Conservation (phyloP, 2,888 invertebrate species). For the Rotaria macrura region DNA sequence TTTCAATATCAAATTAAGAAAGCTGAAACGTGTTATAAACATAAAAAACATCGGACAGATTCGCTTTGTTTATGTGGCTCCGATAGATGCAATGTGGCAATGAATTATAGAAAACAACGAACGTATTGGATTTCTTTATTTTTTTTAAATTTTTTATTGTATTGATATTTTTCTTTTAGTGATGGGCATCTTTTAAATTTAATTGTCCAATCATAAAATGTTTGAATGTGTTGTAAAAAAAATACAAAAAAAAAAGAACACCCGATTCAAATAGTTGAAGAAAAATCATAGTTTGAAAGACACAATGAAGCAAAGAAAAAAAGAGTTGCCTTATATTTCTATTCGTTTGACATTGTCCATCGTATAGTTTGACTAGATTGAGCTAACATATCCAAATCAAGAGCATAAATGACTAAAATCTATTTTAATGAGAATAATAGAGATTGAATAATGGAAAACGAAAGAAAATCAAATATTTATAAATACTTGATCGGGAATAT, state of each 20-base stretch:
- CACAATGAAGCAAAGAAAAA: background rate
- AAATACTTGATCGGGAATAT: background rate
- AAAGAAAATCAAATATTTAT: background rate
- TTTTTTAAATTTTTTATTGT: background rate
- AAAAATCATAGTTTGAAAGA: background rate
- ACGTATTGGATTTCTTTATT: background rate
- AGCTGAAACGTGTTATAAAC: constrained; percentile 21
- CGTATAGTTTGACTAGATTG: background rate
- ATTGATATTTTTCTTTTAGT: background rate
- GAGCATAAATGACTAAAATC: constrained; percentile 6
- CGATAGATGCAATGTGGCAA: constrained; percentile 3
- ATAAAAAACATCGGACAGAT: constrained; percentile 2
- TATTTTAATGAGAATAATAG: background rate
- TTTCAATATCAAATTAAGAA: constrained; percentile 10
- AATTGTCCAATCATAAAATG: background rate
- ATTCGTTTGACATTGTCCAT: background rate
- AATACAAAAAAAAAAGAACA: background rate
- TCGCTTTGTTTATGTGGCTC: background rate
- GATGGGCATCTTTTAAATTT: background rate
- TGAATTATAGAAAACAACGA: background rate
- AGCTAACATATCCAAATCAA: background rate
- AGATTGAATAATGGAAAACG: background rate
- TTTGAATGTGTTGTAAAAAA: background rate
- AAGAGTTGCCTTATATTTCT: background rate
- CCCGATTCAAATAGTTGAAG: background rate